Base-by-base conservation (phyloP, 2,113 vertebrate species). In the Scytalopus superciliaris region DNA sequence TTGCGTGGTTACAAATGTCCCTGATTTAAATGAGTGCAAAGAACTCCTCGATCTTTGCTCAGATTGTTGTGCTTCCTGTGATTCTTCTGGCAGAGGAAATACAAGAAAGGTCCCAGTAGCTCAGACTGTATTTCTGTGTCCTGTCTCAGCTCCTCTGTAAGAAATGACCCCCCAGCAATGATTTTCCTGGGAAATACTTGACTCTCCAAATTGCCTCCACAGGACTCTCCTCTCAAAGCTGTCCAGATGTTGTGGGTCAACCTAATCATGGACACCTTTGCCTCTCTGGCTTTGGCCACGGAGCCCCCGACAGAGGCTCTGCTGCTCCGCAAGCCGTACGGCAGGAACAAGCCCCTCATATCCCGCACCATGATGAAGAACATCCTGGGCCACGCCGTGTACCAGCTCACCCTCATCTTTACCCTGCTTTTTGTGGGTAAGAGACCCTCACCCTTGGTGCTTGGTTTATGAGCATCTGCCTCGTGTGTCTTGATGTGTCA, bases 201-300 rank as follows among this genome's bases (percentile, higher is more conserved):
- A 35, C 50, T 27, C 66, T 55, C 35, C 44, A 3, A 3, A 72
- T 19, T 11, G 22, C 87, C 24, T 93, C 69, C 57, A 31, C 94
- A 99, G 99, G 99, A 99, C 95, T 99, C 99, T 78, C 99, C 99
- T 15, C 97, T 99, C 81, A 99, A 99, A 97, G 99, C 99, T 1
- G 99, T 99, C 35, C 99, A 99, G 98, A 99, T 99, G 99, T 93
- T 99, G 86, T 99, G 99, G 99, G 99, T 99, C 62, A 99, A 99
- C 95, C 98, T 99, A 42, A 99, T 99, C 91, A 99, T 99, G 99
- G 99, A 99, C 94, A 99, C 99, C 0, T 99, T 99, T 83, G 99
- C 99, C 37, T 99, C 99, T 4, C 98, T 99, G 95, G 99, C 99
- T 5, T 89, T 99, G 98, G 99, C 99, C 60, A 99, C 99, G 0